phyloP scores from a whole-genome alignment of 2,797 vertebrate genomes.

The Labeo calbasu region DNA sequence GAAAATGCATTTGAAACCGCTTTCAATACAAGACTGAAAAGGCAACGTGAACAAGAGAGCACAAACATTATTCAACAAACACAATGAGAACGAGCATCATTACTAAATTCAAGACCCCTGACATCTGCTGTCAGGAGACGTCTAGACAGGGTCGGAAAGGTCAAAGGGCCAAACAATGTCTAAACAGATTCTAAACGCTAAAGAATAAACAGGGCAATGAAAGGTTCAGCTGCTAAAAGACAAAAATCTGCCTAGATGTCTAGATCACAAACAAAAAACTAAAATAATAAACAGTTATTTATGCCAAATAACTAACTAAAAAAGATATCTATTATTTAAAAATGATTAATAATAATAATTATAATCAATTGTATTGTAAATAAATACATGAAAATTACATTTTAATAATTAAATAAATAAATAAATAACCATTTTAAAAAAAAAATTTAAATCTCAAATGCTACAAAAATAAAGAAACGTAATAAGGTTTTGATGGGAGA shows the following conservation, averaged over 20 bases:
- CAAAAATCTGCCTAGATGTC: neutral
- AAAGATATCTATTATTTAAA: too few relatives aligned
- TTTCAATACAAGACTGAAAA: neutral
- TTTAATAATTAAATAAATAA: too few relatives aligned
- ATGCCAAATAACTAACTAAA: too few relatives aligned
- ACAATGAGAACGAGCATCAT: neutral
- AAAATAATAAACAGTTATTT: neutral
- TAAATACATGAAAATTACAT: too few relatives aligned
- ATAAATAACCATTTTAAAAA: too few relatives aligned
- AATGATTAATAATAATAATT: too few relatives aligned
- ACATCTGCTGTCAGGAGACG: constrained; percentile 3
- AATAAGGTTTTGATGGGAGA: neutral
- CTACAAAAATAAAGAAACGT: too few relatives aligned
- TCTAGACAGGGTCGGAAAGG: constrained; percentile 23
- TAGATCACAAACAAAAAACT: neutral
- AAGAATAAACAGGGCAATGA: constrained; percentile 7
- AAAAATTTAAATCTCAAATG: too few relatives aligned
- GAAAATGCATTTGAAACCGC: neutral
- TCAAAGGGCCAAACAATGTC: neutral
- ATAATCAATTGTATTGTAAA: too few relatives aligned
- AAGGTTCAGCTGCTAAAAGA: neutral
- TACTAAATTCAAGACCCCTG: neutral
- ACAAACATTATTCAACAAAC: neutral
- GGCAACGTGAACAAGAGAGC: neutral
- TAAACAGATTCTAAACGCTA: neutral